Conservation (phyloP, 1,140 invertebrate genomes). For the Asobara japonica region DNA sequence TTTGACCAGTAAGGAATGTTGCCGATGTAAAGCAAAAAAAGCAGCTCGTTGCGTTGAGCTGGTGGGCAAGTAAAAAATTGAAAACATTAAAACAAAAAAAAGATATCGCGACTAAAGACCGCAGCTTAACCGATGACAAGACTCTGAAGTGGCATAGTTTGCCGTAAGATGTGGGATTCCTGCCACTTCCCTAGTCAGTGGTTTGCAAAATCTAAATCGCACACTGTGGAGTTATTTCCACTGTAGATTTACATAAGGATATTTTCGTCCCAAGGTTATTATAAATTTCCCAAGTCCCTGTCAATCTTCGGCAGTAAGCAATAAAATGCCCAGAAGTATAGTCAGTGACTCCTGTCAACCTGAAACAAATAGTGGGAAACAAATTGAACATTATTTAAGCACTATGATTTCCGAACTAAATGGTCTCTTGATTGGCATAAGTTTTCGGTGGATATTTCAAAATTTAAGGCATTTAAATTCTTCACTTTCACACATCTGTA, state of each 20-base stretch:
- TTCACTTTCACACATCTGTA: background rate
- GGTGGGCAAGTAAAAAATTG: too few species aligned
- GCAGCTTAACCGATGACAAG: too few species aligned
- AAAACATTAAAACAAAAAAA: too few species aligned
- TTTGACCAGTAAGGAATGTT: too few species aligned
- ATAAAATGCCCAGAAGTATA: background rate
- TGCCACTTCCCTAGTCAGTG: background rate
- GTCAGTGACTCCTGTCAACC: background rate
- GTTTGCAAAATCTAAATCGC: background rate
- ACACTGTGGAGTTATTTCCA: background rate
- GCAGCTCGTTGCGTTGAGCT: too few species aligned
- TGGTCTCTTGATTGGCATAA: too few species aligned
- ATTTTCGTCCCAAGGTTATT: background rate
- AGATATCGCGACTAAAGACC: too few species aligned
- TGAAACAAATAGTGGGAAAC: background rate
- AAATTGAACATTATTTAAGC: background rate
- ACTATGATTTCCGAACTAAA: too few species aligned
- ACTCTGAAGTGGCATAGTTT: too few species aligned
- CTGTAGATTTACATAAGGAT: background rate
- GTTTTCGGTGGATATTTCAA: too few species aligned
- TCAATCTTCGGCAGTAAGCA: background rate
- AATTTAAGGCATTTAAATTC: background rate
- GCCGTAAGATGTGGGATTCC: too few species aligned
- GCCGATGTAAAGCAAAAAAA: too few species aligned
- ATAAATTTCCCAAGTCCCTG: background rate